A percentile compares a stretch with the other conserved stretches of the same genome.
Evolutionary conservation across 2,888 invertebrate genomes (phyloP).

Genomic region (Calephelis perditalis): DNA sequence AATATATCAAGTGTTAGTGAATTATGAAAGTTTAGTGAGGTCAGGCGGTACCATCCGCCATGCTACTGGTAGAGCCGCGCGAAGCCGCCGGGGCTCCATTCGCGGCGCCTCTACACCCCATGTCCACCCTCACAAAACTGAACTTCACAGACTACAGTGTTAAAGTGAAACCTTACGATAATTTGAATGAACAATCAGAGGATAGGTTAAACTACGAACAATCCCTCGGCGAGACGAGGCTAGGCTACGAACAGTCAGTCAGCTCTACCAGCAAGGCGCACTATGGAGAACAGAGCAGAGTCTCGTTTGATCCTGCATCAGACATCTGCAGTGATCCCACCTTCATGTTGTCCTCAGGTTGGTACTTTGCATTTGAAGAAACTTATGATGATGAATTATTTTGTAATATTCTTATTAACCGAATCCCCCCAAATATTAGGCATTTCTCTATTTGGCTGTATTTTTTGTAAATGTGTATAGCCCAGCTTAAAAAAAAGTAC

Average conservation of each 20-base stretch:
- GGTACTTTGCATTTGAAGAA: conserved; percentile 18
- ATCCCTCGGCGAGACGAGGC: conserved; percentile 53
- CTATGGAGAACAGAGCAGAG: conserved; percentile 60
- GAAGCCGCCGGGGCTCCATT: conserved; percentile 83
- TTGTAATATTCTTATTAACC: neutral
- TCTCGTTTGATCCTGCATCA: conserved; percentile 55
- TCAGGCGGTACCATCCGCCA: conserved; percentile 74
- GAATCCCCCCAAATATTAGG: too few relatives aligned
- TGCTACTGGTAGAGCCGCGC: conserved; percentile 87
- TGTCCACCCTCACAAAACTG: conserved; percentile 66
- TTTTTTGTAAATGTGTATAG: too few relatives aligned
- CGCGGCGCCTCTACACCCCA: conserved; percentile 64
- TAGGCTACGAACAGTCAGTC: conserved; percentile 61
- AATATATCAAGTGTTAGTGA: conserved; percentile 29
- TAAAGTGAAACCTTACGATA: conserved; percentile 63
- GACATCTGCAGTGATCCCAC: conserved; percentile 60
- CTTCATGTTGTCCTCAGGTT: conserved; percentile 61
- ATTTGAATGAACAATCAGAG: conserved; percentile 51
- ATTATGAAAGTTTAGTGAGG: conserved; percentile 50
- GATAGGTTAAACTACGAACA: conserved; percentile 62
- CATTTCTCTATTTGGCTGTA: too few relatives aligned
- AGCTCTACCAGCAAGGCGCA: conserved; percentile 47
- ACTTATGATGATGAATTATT: neutral
- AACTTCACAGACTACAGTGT: conserved; percentile 72
- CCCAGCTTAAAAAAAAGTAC: too few relatives aligned